Evolutionary conservation across 2,113 vertebrate species (phyloP), one percentile per base, ranked within the genome.

Genomic region (Callipepla californica): DNA sequence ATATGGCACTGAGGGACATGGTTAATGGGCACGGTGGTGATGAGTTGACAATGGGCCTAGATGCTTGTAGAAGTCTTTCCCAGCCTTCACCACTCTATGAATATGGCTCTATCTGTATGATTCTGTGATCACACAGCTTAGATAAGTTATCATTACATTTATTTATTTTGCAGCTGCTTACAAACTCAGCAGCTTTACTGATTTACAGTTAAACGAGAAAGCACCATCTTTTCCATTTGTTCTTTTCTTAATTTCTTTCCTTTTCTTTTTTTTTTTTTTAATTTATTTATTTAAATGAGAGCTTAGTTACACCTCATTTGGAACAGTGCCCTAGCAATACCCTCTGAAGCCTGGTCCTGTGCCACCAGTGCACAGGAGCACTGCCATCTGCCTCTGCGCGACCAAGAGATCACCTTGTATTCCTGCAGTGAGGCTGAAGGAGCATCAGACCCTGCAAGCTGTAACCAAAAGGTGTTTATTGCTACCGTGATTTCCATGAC

Each of bases 371-470:
- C 1, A 72, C 0, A 0, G 73, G 76, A 86, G 36, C 8, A 2
- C 36, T 90, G 87, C 68, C 93, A 78, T 10, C 48, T 22, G 1
- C 61, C 36, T 55, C 55, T 18, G 19, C 0, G 17, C 0, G 0
- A 78, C 13, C 44, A 40, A 47, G 85, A 72, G 57, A 83, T 66
- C 85, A 40, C 51, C 61, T 57, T 25, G 61, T 50, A 26, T 17
- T 85, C 47, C 68, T 44, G 65, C 79, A 65, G 57, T 6, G 47
- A 13, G 30, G 34, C 70, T 36, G 47, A 42, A 51, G 63, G 9
- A 47, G 26, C 9, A 20, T 15, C 57, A 26, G 25, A 59, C 42
- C 72, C 76, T 23, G 51, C 47, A 74, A 55, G 23, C 32, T 1
- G 1, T 8, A 45, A 11, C 38, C 11, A 3, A 50, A 63, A 83